Percentiles rank a stretch among this genome's conserved stretches.
Evolutionary conservation across 2,113 vertebrate species (phyloP).

Genomic region (Halichoerus grypus): DNA sequence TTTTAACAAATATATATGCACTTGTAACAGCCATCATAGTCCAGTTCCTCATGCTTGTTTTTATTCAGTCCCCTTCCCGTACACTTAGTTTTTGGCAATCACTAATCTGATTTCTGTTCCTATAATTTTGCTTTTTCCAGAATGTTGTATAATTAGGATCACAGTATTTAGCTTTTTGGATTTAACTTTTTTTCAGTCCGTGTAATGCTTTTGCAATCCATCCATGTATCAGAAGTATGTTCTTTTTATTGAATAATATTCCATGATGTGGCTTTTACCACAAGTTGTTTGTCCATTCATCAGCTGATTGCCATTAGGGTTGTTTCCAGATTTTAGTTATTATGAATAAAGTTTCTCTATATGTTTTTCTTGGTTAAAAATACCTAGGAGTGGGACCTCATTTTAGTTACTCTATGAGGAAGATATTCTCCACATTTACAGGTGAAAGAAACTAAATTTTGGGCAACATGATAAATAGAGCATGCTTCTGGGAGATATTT

Average conservation of each 20-base stretch:
- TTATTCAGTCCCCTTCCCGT: not conserved
- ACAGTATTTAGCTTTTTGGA: not conserved
- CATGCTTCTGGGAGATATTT: conserved; percentile 7
- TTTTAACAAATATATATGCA: not conserved
- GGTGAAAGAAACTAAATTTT: conserved; percentile 19
- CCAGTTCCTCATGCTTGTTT: not conserved
- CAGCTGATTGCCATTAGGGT: not conserved
- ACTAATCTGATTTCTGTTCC: not conserved
- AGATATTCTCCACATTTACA: not conserved
- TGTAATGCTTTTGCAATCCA: not conserved
- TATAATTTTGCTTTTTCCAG: not conserved
- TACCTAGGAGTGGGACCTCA: not conserved
- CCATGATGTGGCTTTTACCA: not conserved
- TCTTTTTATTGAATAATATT: conserved; percentile 16
- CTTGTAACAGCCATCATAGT: not conserved
- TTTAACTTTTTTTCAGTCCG: conserved; percentile 1
- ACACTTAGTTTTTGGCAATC: not conserved
- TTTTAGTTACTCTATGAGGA: not conserved
- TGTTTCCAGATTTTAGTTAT: conserved; percentile 18
- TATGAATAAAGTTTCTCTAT: not conserved
- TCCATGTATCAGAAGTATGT: not conserved
- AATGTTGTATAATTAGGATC: conserved; percentile 7
- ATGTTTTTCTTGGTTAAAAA: conserved; percentile 57
- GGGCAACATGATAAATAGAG: not conserved
- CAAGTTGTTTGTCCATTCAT: not conserved